These are phyloP conservation scores for Uromys caudimaculatus DNA, from an alignment of 2,797 vertebrate genomes.

Conservation along the genomic window DNA sequence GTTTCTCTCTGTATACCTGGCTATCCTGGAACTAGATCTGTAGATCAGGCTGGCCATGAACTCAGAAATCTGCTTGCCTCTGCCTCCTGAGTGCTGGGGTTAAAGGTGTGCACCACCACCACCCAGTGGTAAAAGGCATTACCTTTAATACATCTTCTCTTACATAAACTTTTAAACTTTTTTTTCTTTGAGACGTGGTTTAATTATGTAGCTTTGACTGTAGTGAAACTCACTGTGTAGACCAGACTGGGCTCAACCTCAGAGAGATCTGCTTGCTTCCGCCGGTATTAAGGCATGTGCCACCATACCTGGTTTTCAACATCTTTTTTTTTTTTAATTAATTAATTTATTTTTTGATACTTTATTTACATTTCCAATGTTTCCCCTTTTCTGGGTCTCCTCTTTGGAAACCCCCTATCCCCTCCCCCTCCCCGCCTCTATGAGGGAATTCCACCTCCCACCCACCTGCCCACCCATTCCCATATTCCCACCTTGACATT, in stretches of 20 bases:
- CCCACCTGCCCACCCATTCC: too few relatives aligned
- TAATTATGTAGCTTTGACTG: background rate
- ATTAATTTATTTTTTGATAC: too few relatives aligned
- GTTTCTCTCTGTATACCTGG: background rate
- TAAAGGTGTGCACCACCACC: background rate
- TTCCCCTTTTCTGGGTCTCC: too few relatives aligned
- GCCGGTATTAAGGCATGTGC: background rate
- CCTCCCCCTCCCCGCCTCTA: too few relatives aligned
- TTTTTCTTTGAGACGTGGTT: background rate
- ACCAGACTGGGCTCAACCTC: background rate
- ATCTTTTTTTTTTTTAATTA: too few relatives aligned
- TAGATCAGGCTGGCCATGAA: background rate
- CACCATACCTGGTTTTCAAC: background rate
- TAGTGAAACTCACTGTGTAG: background rate
- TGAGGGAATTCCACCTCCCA: too few relatives aligned
- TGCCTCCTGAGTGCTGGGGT: background rate
- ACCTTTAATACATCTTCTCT: slow-evolving; percentile 21
- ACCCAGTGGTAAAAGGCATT: background rate
- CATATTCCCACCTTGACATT: too few relatives aligned
- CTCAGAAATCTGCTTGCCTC: background rate
- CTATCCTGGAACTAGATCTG: background rate
- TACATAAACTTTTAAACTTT: background rate
- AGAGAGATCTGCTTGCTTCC: background rate
- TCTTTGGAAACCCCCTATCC: too few relatives aligned
- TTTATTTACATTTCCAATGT: too few relatives aligned